phyloP scores from a whole-genome alignment of 2,113 vertebrate genomes.

The Sander lucioperca region DNA sequence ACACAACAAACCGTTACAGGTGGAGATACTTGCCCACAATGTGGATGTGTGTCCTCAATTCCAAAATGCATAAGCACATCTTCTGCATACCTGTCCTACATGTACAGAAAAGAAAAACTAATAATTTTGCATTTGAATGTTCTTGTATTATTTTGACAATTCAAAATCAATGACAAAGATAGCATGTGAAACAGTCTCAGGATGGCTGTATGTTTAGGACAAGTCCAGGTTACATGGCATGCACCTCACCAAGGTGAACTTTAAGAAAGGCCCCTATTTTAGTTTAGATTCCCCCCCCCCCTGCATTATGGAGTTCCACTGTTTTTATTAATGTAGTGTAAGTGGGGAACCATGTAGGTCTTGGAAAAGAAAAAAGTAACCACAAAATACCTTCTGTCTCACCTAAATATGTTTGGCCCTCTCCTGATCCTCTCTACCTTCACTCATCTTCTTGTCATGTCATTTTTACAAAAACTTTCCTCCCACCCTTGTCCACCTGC shows the following conservation, averaged over 20 bases:
- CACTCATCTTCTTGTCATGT: constrained; percentile 5
- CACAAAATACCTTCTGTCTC: neutral
- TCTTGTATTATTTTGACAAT: neutral
- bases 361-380: neutral
- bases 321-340: constrained; percentile 9
- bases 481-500: neutral
- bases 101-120: neutral
- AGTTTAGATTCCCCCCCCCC: neutral
- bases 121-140: neutral
- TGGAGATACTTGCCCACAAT: neutral
- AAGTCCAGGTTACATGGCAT: neutral
- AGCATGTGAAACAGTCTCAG: neutral
- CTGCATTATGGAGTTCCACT: neutral
- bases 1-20: too few relatives aligned
- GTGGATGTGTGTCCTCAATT: neutral
- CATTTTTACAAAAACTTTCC: neutral
- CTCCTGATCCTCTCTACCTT: neutral
- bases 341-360: constrained; percentile 4
- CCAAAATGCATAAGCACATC: neutral
- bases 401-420: neutral
- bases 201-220: neutral
- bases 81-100: neutral
- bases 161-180: neutral
- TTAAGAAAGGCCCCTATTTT: neutral
- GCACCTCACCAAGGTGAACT: neutral